Base-by-base conservation (phyloP, 2,888 invertebrate genomes). In the Nomada fucata region DNA sequence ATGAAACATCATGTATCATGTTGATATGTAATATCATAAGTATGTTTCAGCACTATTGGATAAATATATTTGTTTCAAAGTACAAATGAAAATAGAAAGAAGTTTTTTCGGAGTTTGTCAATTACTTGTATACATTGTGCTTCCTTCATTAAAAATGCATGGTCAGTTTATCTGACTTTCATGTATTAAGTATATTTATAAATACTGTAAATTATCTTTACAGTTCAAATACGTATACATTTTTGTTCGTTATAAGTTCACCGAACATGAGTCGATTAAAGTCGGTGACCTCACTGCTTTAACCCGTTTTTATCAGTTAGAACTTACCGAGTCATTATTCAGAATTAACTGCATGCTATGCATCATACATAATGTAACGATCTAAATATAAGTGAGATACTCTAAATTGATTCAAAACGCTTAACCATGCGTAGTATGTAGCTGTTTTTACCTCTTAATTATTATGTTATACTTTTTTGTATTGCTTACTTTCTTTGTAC, bases 331-430 rank as follows among this genome's bases (percentile, higher is more conserved):
- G 23, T 47, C 47, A 20, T 10, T 23, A n/a, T 36, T 23, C 52
- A 52, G 13, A 52, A 72, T 53, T n/a, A 53, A 63, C 23, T 52
- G 13, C 15, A 11, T 5, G 36, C 18, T 20, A 60, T 60, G 1
- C 15, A 71, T 71, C 15, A 42, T 42, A 23, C 55, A 69, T 50
- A 71, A 71, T 71, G 44, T 69, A 59, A 44, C n/a, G 11, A n/a
- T 55, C 5, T 20, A 23, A 55, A 11, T 50, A 64, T 18, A 50
- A 64, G 26, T 52, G 18, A 65, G 18, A 50, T 18, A 29, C 26
- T 65, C 23, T 10, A 3, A 23, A 64, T 13, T 13, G 10, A 18
- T 67, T 42, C 23, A 47, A 64, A 44, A 47, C 18, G 18, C 11
- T n/a, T 26, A 18, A 18, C n/a, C 20, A 50, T n/a, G 0, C n/a